These are phyloP conservation scores for Melanargia galathea DNA, from an alignment of 2,888 invertebrate genomes.

Conservation along the genomic window DNA sequence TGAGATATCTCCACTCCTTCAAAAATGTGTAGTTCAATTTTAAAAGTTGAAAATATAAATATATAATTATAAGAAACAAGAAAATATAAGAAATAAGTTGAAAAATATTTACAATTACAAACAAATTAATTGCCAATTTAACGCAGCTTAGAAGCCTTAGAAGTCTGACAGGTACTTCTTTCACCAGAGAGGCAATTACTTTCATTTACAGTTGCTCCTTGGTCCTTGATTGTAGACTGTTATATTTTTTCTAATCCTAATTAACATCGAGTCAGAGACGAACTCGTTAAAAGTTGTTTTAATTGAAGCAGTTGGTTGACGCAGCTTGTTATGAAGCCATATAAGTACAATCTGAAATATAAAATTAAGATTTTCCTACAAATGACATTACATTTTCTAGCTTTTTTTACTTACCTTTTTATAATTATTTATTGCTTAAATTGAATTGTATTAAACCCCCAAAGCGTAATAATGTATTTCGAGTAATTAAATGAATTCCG, in stretches of 20 bases:
- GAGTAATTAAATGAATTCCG: slow-evolving; percentile 4
- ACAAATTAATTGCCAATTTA: no score
- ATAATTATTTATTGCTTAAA: background rate
- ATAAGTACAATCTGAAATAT: background rate
- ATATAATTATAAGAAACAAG: no score
- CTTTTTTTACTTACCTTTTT: background rate
- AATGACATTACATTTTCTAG: background rate
- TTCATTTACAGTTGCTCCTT: no score
- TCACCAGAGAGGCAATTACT: no score
- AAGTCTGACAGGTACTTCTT: no score
- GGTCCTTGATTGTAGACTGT: no score
- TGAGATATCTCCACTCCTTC: no score
- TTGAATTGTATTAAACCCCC: background rate
- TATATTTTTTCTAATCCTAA: background rate
- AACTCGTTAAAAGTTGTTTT: background rate
- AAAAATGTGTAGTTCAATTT: no score
- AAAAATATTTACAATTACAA: no score
- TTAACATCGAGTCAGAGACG: background rate
- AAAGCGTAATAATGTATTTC: slow-evolving; percentile 6
- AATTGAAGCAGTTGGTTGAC: background rate
- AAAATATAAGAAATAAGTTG: no score
- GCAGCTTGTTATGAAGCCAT: background rate
- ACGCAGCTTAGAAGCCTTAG: no score
- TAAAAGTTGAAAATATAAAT: no score
- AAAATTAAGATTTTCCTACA: background rate